Base-by-base conservation (phyloP, 2,113 vertebrate genomes). In the Indicator indicator region DNA sequence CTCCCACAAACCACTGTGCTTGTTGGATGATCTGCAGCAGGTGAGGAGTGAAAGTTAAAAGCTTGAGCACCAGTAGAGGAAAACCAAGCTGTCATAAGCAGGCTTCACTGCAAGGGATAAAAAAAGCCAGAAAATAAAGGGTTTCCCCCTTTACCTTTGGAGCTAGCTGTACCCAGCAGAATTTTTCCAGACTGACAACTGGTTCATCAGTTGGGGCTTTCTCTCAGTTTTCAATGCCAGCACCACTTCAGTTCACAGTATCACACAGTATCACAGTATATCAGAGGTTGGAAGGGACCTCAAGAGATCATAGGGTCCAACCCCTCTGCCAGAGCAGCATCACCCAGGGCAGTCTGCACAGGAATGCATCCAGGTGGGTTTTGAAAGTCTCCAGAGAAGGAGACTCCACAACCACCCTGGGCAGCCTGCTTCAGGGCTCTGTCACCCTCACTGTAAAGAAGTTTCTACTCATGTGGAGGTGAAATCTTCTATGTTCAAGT, bases 181-280 rank as follows among this genome's bases (percentile, higher is more conserved):
- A 79, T 90, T 97, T 94, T 96, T 96, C 91, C 93, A 88, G 90
- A 94, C 81, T 80, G 71, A 92, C 88, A 86, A 44, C 71, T 89
- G 75, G 64, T 74, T 91, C 94, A 74, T 94, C 93, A 89, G 79
- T 68, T 0, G 0, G 79, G 84, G 23, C 86, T 91, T 94, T 94
- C 91, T 95, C 71, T 94, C 89, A 17, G 1, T 83, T 94, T 93
- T 87, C 92, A 91, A 85, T 94, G 75, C 94, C 89, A 96, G 21
- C 89, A 85, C 81, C 93, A 87, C 84, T 94, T 96, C 82, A 36
- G 36, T 36, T 36, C 36, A 36, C 36, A 36, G 36, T 36, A 36
- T 36, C 36, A 36, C 36, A 36, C 36, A 36, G 36, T 36, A 36
- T 36, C 36, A 36, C 36, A 36, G 36, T 36, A 36, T 36, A 36